Percentiles rank a stretch among this genome's conserved stretches.
Conservation (phyloP, 2,113 vertebrate species). For the Platanista minor region DNA sequence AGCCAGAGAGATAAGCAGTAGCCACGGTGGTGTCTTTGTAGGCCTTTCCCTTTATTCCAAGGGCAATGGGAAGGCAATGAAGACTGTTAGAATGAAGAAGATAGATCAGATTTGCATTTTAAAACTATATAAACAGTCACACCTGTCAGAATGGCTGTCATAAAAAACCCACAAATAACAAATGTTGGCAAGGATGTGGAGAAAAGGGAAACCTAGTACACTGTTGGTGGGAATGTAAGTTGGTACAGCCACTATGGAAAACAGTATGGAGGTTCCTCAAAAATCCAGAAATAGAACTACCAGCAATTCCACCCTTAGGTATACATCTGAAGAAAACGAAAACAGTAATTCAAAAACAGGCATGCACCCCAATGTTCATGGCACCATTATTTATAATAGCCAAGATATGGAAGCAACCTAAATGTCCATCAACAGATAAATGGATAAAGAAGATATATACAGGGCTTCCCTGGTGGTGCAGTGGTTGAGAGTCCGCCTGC, state of each 20-base stretch:
- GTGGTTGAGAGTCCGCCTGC: no score
- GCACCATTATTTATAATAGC: not conserved
- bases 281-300: not conserved
- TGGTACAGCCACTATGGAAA: not conserved
- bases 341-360: not conserved
- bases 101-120: not conserved
- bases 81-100: not conserved
- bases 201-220: not conserved
- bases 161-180: not conserved
- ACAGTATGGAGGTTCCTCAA: not conserved
- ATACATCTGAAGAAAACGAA: not conserved
- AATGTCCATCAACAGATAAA: not conserved
- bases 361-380: not conserved
- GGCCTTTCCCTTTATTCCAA: not conserved
- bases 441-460: not conserved
- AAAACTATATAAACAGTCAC: not conserved
- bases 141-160: not conserved
- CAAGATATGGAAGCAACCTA: not conserved
- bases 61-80: not conserved
- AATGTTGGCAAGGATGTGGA: not conserved
- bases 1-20: not conserved
- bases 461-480: no score
- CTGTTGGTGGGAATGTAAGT: not conserved
- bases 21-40: not conserved
- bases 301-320: not conserved